These are phyloP conservation scores for Rhabdophis nuchalis DNA, from an alignment of 2,797 vertebrate genomes.

Conservation along the genomic window DNA sequence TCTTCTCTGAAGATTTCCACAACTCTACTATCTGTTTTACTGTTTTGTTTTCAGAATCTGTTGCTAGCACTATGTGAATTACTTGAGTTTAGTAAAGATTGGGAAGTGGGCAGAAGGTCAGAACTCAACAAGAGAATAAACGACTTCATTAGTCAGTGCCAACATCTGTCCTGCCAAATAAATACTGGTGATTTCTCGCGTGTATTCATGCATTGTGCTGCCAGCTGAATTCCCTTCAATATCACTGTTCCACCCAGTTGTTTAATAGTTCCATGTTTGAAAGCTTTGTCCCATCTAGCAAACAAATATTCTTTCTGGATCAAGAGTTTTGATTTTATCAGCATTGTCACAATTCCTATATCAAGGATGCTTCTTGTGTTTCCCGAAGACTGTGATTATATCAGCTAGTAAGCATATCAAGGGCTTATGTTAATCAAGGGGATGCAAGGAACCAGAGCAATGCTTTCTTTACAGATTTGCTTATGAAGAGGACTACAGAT, in stretches of 20 bases:
- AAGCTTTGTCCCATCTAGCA: neutral
- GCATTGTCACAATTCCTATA: neutral
- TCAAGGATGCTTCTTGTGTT: neutral
- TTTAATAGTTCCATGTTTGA: neutral
- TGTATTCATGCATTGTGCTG: neutral
- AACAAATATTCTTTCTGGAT: neutral
- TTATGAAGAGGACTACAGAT: neutral
- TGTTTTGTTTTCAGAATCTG: neutral
- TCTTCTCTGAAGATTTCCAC: neutral
- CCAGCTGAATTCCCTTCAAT: neutral
- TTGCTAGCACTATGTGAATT: neutral
- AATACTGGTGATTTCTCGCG: neutral
- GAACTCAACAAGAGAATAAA: neutral
- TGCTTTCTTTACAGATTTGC: neutral
- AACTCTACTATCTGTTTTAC: neutral
- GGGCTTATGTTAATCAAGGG: neutral
- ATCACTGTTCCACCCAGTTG: neutral
- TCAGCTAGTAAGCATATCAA: neutral
- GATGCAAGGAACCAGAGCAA: neutral
- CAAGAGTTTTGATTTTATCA: neutral
- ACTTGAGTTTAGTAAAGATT: neutral
- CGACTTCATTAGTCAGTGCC: neutral
- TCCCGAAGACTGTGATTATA: neutral
- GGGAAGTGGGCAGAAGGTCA: neutral
- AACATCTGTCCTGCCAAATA: neutral